Percentiles rank a stretch among this genome's conserved stretches.
phyloP scores from a whole-genome alignment of 2,113 vertebrate species.

The Damaliscus lunatus region DNA sequence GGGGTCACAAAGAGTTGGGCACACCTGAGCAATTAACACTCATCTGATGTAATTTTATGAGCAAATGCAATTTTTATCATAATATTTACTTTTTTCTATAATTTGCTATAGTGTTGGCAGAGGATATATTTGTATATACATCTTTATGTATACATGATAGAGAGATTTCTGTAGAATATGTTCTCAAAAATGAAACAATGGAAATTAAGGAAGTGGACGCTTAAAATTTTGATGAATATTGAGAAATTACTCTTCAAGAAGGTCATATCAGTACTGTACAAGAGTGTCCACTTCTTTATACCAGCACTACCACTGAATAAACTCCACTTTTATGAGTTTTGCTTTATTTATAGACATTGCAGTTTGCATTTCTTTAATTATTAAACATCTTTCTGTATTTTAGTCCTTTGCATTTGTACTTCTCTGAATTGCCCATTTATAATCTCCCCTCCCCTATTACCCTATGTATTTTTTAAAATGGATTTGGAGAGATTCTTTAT shows the following conservation, averaged over 20 bases:
- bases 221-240: neutral
- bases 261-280: neutral
- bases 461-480: neutral
- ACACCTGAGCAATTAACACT: neutral
- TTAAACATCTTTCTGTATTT: neutral
- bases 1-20: neutral
- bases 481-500: neutral
- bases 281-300: neutral
- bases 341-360: neutral
- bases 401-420: neutral
- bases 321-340: neutral
- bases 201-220: neutral
- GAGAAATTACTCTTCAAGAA: neutral
- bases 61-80: neutral
- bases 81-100: neutral
- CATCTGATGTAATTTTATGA: neutral
- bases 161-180: neutral
- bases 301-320: neutral
- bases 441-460: neutral
- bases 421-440: neutral
- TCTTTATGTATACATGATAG: neutral
- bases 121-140: neutral
- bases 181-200: neutral
- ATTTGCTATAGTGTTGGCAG: neutral
- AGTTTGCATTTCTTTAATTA: neutral